Evolutionary conservation across 1,140 invertebrate genomes (phyloP).

Genomic region (Sarcophaga bullata): DNA sequence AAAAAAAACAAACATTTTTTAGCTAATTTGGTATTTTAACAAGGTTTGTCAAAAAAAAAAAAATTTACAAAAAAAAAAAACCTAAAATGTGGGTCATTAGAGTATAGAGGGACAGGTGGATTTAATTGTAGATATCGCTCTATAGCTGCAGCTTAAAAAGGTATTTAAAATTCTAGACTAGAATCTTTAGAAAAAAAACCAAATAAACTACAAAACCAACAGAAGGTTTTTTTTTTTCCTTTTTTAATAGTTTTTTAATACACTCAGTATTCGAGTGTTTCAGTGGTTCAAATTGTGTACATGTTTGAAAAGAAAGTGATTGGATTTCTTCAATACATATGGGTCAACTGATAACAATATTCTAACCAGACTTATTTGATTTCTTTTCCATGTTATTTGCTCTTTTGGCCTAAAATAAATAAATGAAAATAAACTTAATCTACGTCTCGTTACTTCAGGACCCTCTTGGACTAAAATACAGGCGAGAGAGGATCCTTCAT

Average conservation of each 20-base stretch:
- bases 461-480: too few relatives aligned
- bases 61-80: neutral
- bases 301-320: slow-evolving; percentile 10
- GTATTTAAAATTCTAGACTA: slow-evolving; percentile 1
- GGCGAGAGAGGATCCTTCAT: too few relatives aligned
- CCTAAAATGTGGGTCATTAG: slow-evolving; percentile 1
- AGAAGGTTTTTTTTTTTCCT: neutral
- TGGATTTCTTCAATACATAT: neutral
- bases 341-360: neutral
- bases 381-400: neutral
- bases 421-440: neutral
- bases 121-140: neutral
- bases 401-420: neutral
- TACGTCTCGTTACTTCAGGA: too few relatives aligned
- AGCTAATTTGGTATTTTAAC: slow-evolving; percentile 11
- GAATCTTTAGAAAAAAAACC: neutral
- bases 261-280: neutral
- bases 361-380: neutral
- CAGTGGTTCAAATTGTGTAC: too few relatives aligned
- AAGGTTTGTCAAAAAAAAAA: slow-evolving; percentile 15
- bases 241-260: neutral
- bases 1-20: neutral
- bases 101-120: neutral
- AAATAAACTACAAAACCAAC: neutral
- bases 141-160: neutral